Percentiles rank a stretch among this genome's conserved stretches.
These are phyloP conservation scores for Oceanodroma leucorhoa DNA, from an alignment of 2,797 vertebrate species.

Conservation along the genomic window DNA sequence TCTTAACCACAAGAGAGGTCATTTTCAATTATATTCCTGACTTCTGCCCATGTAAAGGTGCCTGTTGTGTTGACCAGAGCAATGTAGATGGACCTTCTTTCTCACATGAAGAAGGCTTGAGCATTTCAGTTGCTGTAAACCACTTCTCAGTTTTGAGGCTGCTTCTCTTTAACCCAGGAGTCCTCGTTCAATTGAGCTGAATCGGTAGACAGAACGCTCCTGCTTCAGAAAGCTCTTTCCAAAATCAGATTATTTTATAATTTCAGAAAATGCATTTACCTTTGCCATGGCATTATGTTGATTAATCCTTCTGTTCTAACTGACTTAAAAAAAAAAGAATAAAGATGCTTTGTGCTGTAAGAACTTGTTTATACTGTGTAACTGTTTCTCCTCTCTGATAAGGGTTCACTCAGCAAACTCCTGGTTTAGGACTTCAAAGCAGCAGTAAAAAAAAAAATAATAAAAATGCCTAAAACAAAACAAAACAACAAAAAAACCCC, in stretches of 20 bases:
- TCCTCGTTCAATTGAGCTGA: background rate
- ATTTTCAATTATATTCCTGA: background rate
- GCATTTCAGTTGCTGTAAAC: background rate
- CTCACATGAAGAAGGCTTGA: background rate
- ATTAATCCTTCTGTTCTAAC: background rate
- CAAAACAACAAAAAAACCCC: background rate
- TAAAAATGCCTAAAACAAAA: background rate
- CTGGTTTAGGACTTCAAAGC: background rate
- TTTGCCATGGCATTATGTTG: background rate
- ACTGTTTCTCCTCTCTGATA: background rate
- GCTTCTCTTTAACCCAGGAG: background rate
- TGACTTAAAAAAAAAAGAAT: fast-evolving
- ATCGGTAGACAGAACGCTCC: background rate
- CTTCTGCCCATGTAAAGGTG: background rate
- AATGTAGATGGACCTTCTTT: background rate
- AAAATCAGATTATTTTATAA: background rate
- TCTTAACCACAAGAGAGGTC: background rate
- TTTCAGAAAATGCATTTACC: background rate
- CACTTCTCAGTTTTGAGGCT: background rate
- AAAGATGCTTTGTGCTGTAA: background rate
- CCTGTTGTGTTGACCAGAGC: background rate
- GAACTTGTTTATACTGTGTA: background rate
- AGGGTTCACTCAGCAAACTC: background rate
- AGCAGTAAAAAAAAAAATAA: background rate
- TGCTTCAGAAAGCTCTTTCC: background rate